Percentiles rank a stretch among this genome's conserved stretches.
Evolutionary conservation across 2,888 invertebrate genomes (phyloP).

Genomic region (Idaea dimidiata): DNA sequence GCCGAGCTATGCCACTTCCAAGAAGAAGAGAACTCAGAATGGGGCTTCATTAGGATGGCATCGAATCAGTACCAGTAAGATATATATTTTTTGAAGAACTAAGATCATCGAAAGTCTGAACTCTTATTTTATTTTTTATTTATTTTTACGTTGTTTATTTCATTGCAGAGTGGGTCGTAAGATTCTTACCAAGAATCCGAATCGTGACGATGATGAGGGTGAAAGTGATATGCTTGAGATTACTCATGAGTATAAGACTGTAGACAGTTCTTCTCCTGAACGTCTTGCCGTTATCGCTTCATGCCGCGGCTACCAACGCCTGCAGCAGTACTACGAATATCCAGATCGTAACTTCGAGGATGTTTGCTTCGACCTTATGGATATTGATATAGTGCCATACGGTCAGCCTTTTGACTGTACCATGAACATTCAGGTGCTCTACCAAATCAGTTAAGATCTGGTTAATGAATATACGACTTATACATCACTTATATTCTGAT

Average conservation of each 20-base stretch:
- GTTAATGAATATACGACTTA: background rate
- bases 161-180: slow-evolving; percentile 83
- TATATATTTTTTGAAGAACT: background rate
- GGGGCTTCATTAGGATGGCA: slow-evolving; percentile 84
- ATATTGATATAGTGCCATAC: slow-evolving; percentile 83
- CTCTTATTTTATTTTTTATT: no score
- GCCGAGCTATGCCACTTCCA: slow-evolving; percentile 88
- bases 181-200: slow-evolving; percentile 84
- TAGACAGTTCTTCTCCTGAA: slow-evolving; percentile 83
- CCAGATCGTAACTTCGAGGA: slow-evolving; percentile 82
- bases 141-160: background rate
- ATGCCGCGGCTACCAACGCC: slow-evolving; percentile 81
- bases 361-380: slow-evolving; percentile 83
- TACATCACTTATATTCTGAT: slow-evolving; percentile 9
- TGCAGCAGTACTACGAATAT: slow-evolving; percentile 82
- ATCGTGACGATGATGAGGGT: slow-evolving; percentile 82
- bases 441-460: background rate
- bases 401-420: slow-evolving; percentile 85
- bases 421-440: slow-evolving; percentile 81
- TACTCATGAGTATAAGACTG: slow-evolving; percentile 83
- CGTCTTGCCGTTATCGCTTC: slow-evolving; percentile 85
- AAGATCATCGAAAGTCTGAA: background rate
- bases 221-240: slow-evolving; percentile 84
- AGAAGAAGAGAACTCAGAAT: slow-evolving; percentile 84
- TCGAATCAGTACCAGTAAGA: slow-evolving; percentile 85